phyloP scores from a whole-genome alignment of 2,888 invertebrate genomes.

The Rugalucina vietnamica region DNA sequence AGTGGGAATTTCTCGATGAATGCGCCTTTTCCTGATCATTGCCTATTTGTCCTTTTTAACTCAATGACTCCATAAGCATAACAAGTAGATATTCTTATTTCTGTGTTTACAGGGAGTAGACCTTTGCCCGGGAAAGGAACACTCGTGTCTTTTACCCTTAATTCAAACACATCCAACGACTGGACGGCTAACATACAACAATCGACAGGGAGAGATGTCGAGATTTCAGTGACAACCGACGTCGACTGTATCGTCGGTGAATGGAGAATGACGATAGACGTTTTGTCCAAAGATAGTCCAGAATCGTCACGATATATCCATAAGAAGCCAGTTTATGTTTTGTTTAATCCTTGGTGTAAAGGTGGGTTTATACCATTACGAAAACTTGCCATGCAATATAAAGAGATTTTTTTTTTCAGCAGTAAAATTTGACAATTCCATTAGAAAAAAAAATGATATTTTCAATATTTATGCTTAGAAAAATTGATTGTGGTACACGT shows the following conservation, averaged over 20 bases:
- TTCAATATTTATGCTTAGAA: too few species aligned
- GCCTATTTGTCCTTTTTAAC: too few species aligned
- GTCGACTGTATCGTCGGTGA: constrained; percentile 6
- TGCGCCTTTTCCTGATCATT: too few species aligned
- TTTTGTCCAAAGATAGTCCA: neutral
- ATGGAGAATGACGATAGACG: neutral
- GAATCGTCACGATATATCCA: neutral
- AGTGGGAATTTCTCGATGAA: too few species aligned
- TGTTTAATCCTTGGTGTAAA: neutral
- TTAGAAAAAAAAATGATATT: too few species aligned
- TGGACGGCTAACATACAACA: neutral
- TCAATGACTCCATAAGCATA: too few species aligned
- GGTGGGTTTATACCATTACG: too few species aligned
- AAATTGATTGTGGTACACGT: too few species aligned
- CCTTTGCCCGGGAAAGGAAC: neutral
- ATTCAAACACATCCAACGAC: neutral
- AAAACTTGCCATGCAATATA: too few species aligned
- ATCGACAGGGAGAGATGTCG: neutral
- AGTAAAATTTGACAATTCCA: too few species aligned
- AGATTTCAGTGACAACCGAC: neutral
- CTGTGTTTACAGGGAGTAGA: neutral
- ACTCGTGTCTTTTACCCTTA: neutral
- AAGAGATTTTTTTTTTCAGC: too few species aligned
- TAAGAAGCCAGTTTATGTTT: neutral
- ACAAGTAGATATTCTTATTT: too few species aligned